A percentile compares a stretch with the other conserved stretches of the same genome.
phyloP scores from a whole-genome alignment of 1,140 invertebrate species.

The Lepeophtheirus salmonis region DNA sequence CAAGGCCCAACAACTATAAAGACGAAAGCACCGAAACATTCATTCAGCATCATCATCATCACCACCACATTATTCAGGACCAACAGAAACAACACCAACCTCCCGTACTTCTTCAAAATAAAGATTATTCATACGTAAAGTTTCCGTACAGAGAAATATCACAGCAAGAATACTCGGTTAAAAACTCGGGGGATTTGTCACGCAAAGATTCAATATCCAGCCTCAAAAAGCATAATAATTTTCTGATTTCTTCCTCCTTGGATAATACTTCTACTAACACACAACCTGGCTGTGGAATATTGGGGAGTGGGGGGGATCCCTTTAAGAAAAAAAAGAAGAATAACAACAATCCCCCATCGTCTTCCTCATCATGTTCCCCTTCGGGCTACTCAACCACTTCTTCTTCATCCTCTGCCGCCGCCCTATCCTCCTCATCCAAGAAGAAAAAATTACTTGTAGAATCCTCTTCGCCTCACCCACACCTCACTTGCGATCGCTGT shows the following conservation, averaged over 20 bases:
- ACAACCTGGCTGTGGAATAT: too few relatives aligned
- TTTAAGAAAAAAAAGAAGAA: neutral
- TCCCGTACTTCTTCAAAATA: too few relatives aligned
- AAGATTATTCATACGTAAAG: conserved; percentile 12
- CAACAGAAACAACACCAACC: neutral
- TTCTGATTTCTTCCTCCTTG: too few relatives aligned
- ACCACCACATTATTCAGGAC: conserved; percentile 2
- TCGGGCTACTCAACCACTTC: neutral
- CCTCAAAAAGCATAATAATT: too few relatives aligned
- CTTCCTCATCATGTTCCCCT: neutral
- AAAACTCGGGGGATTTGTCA: too few relatives aligned
- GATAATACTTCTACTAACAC: too few relatives aligned
- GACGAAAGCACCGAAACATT: neutral
- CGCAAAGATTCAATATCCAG: too few relatives aligned
- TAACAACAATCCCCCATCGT: neutral
- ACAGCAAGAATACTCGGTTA: neutral
- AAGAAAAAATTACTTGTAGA: neutral
- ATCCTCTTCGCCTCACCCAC: neutral
- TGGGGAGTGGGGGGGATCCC: neutral
- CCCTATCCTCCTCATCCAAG: neutral
- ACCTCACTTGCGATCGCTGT: conserved; percentile 29
- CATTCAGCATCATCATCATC: neutral
- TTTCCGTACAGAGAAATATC: conserved; percentile 1
- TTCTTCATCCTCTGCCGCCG: neutral
- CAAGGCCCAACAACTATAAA: neutral